Evolutionary conservation across 2,113 vertebrate species (phyloP).

Genomic region (Dryoscopus gambensis): DNA sequence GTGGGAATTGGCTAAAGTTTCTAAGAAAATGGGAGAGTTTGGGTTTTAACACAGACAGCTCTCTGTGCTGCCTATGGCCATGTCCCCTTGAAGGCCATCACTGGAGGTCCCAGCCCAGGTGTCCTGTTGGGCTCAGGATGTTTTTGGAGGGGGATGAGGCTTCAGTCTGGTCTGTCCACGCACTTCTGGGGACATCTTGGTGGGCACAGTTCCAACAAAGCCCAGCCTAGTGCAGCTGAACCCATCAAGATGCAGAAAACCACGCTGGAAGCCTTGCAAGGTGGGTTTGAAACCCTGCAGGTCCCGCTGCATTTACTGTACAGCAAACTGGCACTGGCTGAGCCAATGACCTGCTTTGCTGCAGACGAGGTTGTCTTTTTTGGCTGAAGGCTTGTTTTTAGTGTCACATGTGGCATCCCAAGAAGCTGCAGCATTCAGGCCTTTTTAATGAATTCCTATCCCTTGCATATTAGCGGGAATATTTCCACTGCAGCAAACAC

Average conservation of each 20-base stretch:
- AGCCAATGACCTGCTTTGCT: neutral
- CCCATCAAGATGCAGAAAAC: accelerated
- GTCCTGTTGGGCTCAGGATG: neutral
- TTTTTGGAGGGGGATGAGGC: neutral
- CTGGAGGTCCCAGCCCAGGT: neutral
- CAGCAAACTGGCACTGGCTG: neutral
- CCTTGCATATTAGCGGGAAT: slow-evolving; percentile 42
- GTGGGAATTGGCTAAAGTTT: neutral
- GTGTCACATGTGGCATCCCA: neutral
- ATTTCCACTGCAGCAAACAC: slow-evolving; percentile 58
- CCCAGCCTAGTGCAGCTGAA: neutral
- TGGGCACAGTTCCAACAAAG: neutral
- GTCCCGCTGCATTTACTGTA: accelerated
- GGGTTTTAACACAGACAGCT: neutral
- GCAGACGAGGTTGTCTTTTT: neutral
- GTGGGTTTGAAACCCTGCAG: neutral
- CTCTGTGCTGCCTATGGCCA: neutral
- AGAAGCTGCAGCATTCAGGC: neutral
- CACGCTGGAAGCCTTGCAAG: neutral
- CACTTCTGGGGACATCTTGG: too few species aligned
- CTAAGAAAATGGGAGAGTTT: neutral
- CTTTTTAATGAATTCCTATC: slow-evolving; percentile 24
- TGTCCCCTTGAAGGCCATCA: neutral
- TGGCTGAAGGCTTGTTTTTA: neutral
- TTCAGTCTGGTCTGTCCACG: accelerated